Base-by-base conservation (phyloP, 2,113 vertebrate species). In the Myocastor coypus region DNA sequence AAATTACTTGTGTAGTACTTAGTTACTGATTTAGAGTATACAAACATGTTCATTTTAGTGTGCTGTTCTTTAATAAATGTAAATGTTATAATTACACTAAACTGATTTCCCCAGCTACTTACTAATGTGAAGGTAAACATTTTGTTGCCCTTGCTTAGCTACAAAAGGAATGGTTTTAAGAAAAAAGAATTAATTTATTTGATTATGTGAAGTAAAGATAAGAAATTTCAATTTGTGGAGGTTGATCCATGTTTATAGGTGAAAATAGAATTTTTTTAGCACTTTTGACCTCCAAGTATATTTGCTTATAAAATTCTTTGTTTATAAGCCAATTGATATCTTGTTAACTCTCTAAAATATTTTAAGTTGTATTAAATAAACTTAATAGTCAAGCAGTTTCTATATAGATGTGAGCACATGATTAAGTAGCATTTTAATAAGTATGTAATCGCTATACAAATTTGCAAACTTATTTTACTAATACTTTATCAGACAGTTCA, bases 391-490 rank as follows among this genome's bases (percentile, higher is more conserved):
- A 91, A 96, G 57, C 52, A 68, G 11, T 87, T 97, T 97, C 94
- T 97, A 61, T 93, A 11, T 96, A 96, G 16, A 84, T 96, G 40
- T 77, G 57, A 95, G 78, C 75, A 94, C 46, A 85, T 57, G 34
- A 94, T 92, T 97, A 96, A 88, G 10, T 97, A 93, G 87, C 42
- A 96, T 94, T 93, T 96, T 97, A 95, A 92, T 94, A 86, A 96
- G 87, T 94, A 86, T 81, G 20, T 95, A 95, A 90, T 89, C 28
- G 73, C 93, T 90, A 91, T 96, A 94, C 24, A 94, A 37, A 92
- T 85, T 96, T 96, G 26, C 10, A 93, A 73, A 93, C 42, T 89
- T 95, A 94, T 14, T 40, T 19, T 97, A 85, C 61, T 97, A 89
- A 87, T 96, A 95, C 75, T n/a, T 93, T 95, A 97, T 89, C 97